Conservation (phyloP, 1,140 invertebrate genomes). For the Helicorthomorpha holstii region DNA sequence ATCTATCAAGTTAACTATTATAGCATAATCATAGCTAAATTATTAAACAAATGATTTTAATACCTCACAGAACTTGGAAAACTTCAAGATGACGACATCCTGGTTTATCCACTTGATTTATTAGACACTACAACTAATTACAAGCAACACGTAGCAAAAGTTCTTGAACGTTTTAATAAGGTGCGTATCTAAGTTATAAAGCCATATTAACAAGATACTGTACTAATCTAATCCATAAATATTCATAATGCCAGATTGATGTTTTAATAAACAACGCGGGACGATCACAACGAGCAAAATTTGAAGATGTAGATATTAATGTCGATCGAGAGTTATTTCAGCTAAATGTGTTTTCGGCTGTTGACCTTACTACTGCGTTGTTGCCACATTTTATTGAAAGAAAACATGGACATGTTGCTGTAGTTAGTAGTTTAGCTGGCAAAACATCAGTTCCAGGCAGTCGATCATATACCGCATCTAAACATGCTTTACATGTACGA, state of each 20-base stretch:
- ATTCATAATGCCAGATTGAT: conserved; percentile 53
- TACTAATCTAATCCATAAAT: no score
- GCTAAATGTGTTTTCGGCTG: conserved; percentile 56
- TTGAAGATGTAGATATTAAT: conserved; percentile 51
- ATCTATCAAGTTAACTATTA: no score
- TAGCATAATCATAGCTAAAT: no score
- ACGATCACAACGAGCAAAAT: conserved; percentile 54
- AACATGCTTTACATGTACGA: conserved; percentile 62
- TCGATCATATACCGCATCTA: conserved; percentile 55
- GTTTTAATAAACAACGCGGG: conserved; percentile 69
- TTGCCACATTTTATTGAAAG: conserved; percentile 41
- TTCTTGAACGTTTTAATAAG: conserved; percentile 51
- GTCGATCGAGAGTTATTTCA: conserved; percentile 66
- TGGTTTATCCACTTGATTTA: no score
- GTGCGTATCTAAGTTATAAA: no score
- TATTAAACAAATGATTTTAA: no score
- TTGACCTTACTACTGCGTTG: conserved; percentile 49
- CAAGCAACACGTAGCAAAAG: no score
- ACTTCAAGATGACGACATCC: no score
- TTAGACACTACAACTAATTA: no score
- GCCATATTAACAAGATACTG: no score
- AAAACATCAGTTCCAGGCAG: conserved; percentile 48
- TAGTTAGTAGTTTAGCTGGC: conserved; percentile 54
- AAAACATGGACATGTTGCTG: conserved; percentile 44
- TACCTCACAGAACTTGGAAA: no score